Evolutionary conservation across 1,140 invertebrate species (phyloP).

Genomic region (Neuroterus valhalla): DNA sequence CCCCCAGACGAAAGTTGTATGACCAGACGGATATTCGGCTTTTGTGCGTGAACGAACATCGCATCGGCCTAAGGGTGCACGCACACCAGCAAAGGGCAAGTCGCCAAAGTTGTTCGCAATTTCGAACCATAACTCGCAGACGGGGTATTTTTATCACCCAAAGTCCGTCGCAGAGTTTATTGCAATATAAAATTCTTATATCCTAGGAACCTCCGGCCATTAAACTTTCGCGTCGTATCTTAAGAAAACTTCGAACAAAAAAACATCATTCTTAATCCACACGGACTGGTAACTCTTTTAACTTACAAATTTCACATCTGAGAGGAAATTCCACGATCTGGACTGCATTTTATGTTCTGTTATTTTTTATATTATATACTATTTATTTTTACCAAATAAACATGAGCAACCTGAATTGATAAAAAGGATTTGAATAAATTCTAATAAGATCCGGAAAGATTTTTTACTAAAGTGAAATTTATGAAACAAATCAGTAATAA

Average conservation of each 20-base stretch:
- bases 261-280: not conserved
- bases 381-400: too few relatives aligned
- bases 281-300: not conserved
- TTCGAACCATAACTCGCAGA: conserved; percentile 22
- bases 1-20: conserved; percentile 46
- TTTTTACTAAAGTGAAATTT: too few relatives aligned
- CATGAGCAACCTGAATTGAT: too few relatives aligned
- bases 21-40: conserved; percentile 61
- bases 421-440: too few relatives aligned
- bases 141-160: conserved; percentile 11
- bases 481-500: too few relatives aligned
- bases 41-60: conserved; percentile 10
- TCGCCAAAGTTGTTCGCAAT: conserved; percentile 11
- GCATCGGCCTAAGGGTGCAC: not conserved
- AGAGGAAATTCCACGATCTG: too few relatives aligned
- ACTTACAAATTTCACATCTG: too few relatives aligned
- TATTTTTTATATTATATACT: too few relatives aligned
- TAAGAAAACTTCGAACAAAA: not conserved
- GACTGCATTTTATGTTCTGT: too few relatives aligned
- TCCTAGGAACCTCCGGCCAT: not conserved
- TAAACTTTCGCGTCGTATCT: not conserved
- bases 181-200: conserved; percentile 28
- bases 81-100: not conserved
- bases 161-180: conserved; percentile 11
- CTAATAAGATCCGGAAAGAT: too few relatives aligned